Base-by-base conservation (phyloP, 2,113 vertebrate genomes). In the Ia io region DNA sequence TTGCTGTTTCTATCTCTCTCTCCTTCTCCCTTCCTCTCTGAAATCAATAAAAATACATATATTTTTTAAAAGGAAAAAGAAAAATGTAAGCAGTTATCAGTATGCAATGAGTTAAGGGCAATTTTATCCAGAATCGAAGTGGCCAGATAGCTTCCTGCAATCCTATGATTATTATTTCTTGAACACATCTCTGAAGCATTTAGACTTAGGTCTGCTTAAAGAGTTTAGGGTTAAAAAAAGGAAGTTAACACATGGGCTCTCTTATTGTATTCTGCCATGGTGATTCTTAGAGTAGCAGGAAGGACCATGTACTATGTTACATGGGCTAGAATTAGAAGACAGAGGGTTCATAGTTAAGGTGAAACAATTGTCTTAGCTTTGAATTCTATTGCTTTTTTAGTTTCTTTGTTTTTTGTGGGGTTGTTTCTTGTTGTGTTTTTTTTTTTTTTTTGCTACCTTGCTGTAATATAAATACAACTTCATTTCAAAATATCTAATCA, bases 361-460 rank as follows among this genome's bases (percentile, higher is more conserved):
- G 59, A 53, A 91, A 44, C 90, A 95, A 84, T 80, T 97, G 93
- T 92, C 56, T 95, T 56, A 92, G 67, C 65, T 93, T 92, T 90
- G 73, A 82, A 95, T 97, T 96, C 90, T 96, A 92, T 79, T 73
- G 70, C 87, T 93, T 88, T 94, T 95, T 96, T 63, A 53, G 51
- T 53, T 51, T 16, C 17, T 47, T 2, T 13, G 47, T 47, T 47
- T 47, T 47, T 49, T 49, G 44, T n/a, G n/a, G n/a, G n/a, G n/a
- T n/a, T n/a, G n/a, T n/a, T n/a, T n/a, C n/a, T n/a, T n/a, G n/a
- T n/a, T n/a, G n/a, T n/a, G 44, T 47, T 47, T 47, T 51, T 16
- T 51, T 51, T 23, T 22, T 9, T 40, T 69, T 92, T 90, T 67
- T 84, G 47, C 53, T 87, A 37, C 42, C 42, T 95, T 84, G 63